These are phyloP conservation scores for Mesopsocus fuscifrons DNA, from an alignment of 2,888 invertebrate species.

Conservation along the genomic window DNA sequence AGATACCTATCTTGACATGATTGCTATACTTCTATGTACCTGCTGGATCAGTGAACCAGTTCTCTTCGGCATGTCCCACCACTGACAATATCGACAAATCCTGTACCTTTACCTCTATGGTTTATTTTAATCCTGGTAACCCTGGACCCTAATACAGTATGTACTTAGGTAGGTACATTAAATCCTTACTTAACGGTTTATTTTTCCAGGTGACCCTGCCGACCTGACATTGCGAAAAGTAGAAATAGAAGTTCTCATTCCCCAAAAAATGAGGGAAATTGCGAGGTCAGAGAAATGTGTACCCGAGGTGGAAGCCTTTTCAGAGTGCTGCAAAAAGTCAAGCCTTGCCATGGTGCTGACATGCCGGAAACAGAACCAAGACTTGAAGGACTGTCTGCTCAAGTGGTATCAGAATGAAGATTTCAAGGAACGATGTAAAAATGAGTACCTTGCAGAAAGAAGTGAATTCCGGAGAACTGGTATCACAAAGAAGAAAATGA, in stretches of 20 bases:
- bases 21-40: too few species aligned
- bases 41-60: too few species aligned
- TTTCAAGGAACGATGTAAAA: constrained; percentile 51
- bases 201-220: constrained; percentile 66
- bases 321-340: constrained; percentile 27
- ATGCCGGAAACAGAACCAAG: constrained; percentile 52
- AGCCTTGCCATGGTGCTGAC: constrained; percentile 49
- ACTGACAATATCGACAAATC: neutral
- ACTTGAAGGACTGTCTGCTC: constrained; percentile 47
- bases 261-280: constrained; percentile 70
- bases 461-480: constrained; percentile 69
- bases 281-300: constrained; percentile 62
- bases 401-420: constrained; percentile 59
- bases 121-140: too few species aligned
- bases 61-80: neutral
- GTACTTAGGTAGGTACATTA: neutral
- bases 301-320: constrained; percentile 39
- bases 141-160: too few species aligned
- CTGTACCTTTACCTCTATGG: neutral
- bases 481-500: constrained; percentile 33
- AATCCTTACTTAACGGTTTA: neutral
- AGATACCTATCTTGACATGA: too few species aligned
- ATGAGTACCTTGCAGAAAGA: constrained; percentile 64
- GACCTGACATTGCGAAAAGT: constrained; percentile 69
- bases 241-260: constrained; percentile 73